Evolutionary conservation across 1,140 invertebrate species (phyloP).

Genomic region (Aphidius gifuensis): DNA sequence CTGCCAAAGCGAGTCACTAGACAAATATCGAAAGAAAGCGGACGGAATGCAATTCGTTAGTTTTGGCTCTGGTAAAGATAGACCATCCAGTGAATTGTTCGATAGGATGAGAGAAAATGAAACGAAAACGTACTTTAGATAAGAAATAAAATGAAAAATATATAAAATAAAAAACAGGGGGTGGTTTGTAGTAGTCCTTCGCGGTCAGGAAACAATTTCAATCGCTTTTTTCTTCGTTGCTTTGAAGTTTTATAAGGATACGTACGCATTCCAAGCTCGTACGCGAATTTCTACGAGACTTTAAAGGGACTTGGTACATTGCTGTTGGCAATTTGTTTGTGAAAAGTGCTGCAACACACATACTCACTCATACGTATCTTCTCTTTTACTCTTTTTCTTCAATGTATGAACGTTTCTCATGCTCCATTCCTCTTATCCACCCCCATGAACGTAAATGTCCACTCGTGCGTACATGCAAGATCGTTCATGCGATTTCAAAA

Average conservation of each 20-base stretch:
- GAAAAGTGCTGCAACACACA: not conserved
- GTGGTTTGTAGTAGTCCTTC: not conserved
- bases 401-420: no score
- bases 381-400: not conserved
- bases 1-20: not conserved
- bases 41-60: slow-evolving; percentile 47
- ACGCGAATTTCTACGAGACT: slow-evolving; percentile 4
- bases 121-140: slow-evolving; percentile 13
- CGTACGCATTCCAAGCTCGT: slow-evolving; percentile 36
- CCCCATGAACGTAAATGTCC: not conserved
- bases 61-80: slow-evolving; percentile 10
- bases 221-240: slow-evolving; percentile 38
- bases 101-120: slow-evolving; percentile 8
- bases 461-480: slow-evolving; percentile 2
- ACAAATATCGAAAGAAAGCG: slow-evolving; percentile 4
- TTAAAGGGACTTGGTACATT: slow-evolving; percentile 3
- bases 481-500: no score
- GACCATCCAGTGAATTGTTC: slow-evolving; percentile 42
- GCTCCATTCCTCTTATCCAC: no score
- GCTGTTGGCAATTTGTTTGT: slow-evolving; percentile 14
- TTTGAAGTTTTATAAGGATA: slow-evolving; percentile 47
- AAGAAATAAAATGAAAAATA: not conserved
- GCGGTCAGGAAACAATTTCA: slow-evolving; percentile 47
- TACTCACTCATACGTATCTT: not conserved
- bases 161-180: no score